A percentile compares a stretch with the other conserved stretches of the same genome.
phyloP scores from a whole-genome alignment of 2,888 invertebrate species.

The Orgyia antiqua region DNA sequence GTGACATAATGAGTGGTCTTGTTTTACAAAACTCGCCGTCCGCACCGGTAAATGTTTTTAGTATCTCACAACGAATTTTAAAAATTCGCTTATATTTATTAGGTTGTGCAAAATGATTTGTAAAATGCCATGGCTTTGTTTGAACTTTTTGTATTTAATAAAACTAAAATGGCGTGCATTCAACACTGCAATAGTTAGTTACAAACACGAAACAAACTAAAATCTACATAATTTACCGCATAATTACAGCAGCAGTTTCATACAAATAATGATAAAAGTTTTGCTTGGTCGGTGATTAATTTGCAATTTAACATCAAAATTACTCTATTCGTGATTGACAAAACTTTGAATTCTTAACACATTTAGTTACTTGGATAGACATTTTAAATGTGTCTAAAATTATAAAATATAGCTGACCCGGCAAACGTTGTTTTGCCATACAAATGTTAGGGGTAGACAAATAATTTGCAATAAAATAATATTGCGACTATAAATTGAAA shows the following conservation, averaged over 20 bases:
- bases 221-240: conserved; percentile 12
- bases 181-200: conserved; percentile 7
- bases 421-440: too few species aligned
- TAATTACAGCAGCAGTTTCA: conserved; percentile 12
- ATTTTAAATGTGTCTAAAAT: too few species aligned
- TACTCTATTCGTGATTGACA: background rate
- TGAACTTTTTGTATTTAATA: too few species aligned
- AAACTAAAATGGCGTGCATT: conserved; percentile 16
- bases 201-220: conserved; percentile 15
- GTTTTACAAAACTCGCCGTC: conserved; percentile 26
- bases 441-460: too few species aligned
- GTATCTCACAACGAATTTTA: conserved; percentile 6
- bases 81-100: conserved; percentile 3
- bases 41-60: conserved; percentile 13
- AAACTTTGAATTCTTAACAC: too few species aligned
- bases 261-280: conserved; percentile 8
- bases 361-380: too few species aligned
- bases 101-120: background rate
- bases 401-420: too few species aligned
- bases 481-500: too few species aligned
- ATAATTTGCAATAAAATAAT: too few species aligned
- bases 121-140: background rate
- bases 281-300: conserved; percentile 1
- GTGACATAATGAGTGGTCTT: conserved; percentile 38
- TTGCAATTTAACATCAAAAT: conserved; percentile 2